Evolutionary conservation across 2,797 vertebrate genomes (phyloP), one percentile per base, ranked within the genome.

Genomic region (Crenichthys baileyi): DNA sequence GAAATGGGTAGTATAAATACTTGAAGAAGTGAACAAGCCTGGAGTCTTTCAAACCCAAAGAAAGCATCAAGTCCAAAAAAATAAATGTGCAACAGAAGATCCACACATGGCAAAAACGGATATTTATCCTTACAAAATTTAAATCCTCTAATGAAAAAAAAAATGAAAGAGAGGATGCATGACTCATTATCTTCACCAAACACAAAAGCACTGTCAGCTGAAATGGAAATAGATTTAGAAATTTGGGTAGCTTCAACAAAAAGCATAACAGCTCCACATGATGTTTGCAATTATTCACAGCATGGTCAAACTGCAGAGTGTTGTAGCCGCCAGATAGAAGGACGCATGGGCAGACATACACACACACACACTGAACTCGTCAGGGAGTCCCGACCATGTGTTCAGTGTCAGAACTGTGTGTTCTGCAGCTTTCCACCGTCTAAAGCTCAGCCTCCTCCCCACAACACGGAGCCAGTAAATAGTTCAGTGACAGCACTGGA

Each of bases 371-470:
- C 36, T 68, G 78, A 83, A n/a, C 82, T 26, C 89, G 55, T 75
- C 87, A 65, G 85, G 88, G 83, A 44, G 87, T 82, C 84, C 72
- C 1, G 75, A 74, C 87, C 83, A 86, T 86, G 91, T 92, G 87
- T 83, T 87, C 56, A 12, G 77, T 61, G 44, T 87, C 79, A 83
- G 86, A 58, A 87, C 85, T 82, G 63, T 72, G 77, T 88, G 89
- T 90, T 79, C 87, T 79, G 70, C 53, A 76, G 70, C 77, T 72
- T 60, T 31, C 22, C 75, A 50, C 65, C 15, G 51, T 68, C 78
- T 73, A 20, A 39, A 31, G 72, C 77, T 72, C 79, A 18, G 80
- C 61, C n/a, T 86, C 76, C 73, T 63, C 71, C 5, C 31, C 68
- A 51, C 80, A 15, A 60, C 80, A 8, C 16, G 2, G 50, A 63